A percentile compares a stretch with the other conserved stretches of the same genome.
phyloP scores from a whole-genome alignment of 2,113 vertebrate genomes.

The Dasypus novemcinctus region DNA sequence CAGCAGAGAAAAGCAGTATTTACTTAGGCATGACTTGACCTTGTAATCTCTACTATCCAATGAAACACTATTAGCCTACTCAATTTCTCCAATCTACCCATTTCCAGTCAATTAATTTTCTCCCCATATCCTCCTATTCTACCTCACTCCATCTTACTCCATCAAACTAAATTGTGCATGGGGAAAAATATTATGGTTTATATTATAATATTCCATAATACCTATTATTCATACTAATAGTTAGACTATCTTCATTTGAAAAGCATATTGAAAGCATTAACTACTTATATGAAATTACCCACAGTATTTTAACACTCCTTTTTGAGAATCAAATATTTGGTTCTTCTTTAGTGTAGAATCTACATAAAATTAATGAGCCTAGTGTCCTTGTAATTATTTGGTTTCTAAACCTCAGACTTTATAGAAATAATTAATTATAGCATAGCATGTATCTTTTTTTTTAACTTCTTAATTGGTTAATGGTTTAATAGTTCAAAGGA shows the following conservation, averaged over 20 bases:
- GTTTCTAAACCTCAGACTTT: slow-evolving; percentile 68
- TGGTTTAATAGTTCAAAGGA: slow-evolving; percentile 58
- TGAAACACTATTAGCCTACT: not conserved
- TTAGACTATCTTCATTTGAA: slow-evolving; percentile 23
- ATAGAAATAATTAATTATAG: slow-evolving; percentile 68
- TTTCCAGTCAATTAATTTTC: not conserved
- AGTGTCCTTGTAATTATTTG: slow-evolving; percentile 65
- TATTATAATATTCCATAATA: not conserved
- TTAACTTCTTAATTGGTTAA: slow-evolving; percentile 61
- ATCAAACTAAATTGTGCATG: not conserved
- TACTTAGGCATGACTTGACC: not conserved
- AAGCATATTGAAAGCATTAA: not conserved
- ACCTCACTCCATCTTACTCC: not conserved
- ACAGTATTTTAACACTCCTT: slow-evolving; percentile 30
- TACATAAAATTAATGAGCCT: slow-evolving; percentile 53
- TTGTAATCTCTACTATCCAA: not conserved
- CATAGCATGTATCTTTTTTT: slow-evolving; percentile 51
- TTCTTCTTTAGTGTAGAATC: slow-evolving; percentile 46
- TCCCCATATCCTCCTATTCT: not conserved
- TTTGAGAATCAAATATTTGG: slow-evolving; percentile 51
- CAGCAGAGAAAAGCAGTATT: not conserved
- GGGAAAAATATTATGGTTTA: not conserved
- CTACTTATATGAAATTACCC: not conserved
- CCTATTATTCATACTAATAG: not conserved
- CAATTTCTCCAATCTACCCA: not conserved